Base-by-base conservation (phyloP, 2,113 vertebrate species). In the Kryptolebias marmoratus region DNA sequence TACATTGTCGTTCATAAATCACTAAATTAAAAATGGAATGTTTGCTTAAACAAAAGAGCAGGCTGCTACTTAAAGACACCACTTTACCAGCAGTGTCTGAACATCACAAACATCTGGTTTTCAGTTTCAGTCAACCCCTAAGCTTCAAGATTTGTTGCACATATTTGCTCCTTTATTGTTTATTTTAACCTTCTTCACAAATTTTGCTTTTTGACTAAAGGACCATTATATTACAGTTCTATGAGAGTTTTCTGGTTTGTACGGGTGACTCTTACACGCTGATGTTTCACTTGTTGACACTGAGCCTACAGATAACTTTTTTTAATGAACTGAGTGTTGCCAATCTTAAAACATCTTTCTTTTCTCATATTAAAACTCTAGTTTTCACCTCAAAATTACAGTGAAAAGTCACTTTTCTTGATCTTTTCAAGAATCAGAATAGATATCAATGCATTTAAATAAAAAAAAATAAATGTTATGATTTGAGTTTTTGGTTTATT, bases 61-160 rank as follows among this genome's bases (percentile, higher is more conserved):
- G 32, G 22, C 22, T 22, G 22, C 22, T 22, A 22, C 22, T 22
- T 22, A 22, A 22, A 63, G 36, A 58, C 65, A 55, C 56, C 13
- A 42, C 78, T 54, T 81, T 31, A 65, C 65, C 68, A 18, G 12
- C 64, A 64, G 76, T 16, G 50, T 11, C 16, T 74, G 45, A 22
- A 22, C 30, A 79, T 75, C 68, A 82, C 68, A 45, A 63, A 75
- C 79, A 88, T 89, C 79, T 86, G 79, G 64, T 79, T 74, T 80
- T 75, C 63, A 52, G 54, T 36, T 59, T 56, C 49, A 28, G 55
- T 68, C 75, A 64, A 13, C 67, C 48, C 72, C 48, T 18, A 68
- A 70, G 64, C 0, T 3, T 67, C 61, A 22, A 74, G 69, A 82
- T 68, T 73, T 73, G 64, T 74, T 73, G 56, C 22, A 22, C 63